These are phyloP conservation scores for Holotrichia oblita DNA, from an alignment of 1,140 invertebrate species.

Conservation along the genomic window DNA sequence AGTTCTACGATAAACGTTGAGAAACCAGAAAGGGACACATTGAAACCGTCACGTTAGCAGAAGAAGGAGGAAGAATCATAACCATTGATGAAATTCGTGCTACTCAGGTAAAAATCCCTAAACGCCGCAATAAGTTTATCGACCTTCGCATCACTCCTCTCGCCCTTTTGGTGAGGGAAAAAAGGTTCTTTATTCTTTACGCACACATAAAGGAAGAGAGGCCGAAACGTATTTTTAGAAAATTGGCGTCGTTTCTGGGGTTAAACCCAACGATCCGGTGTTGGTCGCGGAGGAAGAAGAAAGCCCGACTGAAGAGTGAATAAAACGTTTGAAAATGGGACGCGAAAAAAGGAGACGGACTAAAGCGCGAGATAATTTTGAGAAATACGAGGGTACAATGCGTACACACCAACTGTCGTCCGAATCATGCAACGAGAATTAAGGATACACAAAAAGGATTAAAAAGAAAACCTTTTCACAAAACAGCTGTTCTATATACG, in stretches of 20 bases:
- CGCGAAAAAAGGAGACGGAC: not conserved
- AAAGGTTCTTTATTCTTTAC: slow-evolving; percentile 21
- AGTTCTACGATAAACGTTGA: not conserved
- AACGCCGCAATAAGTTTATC: slow-evolving; percentile 17
- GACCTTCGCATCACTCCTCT: not conserved
- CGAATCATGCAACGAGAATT: slow-evolving; percentile 27
- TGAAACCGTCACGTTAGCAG: not conserved
- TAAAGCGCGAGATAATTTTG: slow-evolving; percentile 22
- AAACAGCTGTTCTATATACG: slow-evolving; percentile 17
- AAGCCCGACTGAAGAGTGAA: not conserved
- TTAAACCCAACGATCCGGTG: slow-evolving; percentile 2
- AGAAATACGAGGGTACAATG: slow-evolving; percentile 27
- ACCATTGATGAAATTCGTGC: slow-evolving; percentile 26
- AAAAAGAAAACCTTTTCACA: slow-evolving; percentile 20
- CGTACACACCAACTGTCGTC: slow-evolving; percentile 31
- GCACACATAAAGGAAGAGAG: slow-evolving; percentile 15
- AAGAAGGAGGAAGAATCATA: not conserved
- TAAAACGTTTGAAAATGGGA: not conserved
- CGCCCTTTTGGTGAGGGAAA: not conserved
- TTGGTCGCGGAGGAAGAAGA: not conserved
- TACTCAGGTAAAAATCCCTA: slow-evolving; percentile 27
- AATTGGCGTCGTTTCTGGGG: slow-evolving; percentile 28
- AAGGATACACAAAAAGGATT: slow-evolving; percentile 30
- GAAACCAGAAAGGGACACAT: not conserved
- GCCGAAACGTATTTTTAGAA: slow-evolving; percentile 17